These are phyloP conservation scores for Acrocera orbiculus DNA, from an alignment of 2,888 invertebrate species.

Conservation along the genomic window DNA sequence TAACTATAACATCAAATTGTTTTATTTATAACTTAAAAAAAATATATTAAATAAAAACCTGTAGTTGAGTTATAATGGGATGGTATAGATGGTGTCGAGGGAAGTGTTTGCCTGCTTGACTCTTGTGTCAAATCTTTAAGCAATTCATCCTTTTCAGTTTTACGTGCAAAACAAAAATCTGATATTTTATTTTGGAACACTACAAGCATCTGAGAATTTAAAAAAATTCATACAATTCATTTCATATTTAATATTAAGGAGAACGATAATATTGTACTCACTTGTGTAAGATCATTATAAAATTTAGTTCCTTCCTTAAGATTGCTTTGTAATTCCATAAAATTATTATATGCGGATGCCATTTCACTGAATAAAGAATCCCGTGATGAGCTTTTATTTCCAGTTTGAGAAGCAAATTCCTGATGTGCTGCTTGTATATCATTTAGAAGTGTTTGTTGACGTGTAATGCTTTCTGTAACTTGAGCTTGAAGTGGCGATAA, in stretches of 20 bases:
- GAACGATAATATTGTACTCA: conserved; percentile 18
- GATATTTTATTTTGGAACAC: conserved; percentile 94
- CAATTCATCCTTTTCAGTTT: conserved; percentile 97
- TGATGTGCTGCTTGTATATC: conserved; percentile 43
- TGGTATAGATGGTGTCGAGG: conserved; percentile 37
- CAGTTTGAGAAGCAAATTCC: conserved; percentile 37
- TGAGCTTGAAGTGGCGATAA: conserved; percentile 63
- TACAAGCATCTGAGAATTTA: conserved; percentile 54
- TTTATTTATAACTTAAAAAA: too few relatives aligned
- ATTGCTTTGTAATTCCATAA: conserved; percentile 76
- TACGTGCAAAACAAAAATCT: conserved; percentile 96
- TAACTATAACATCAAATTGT: too few relatives aligned
- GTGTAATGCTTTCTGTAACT: conserved; percentile 54
- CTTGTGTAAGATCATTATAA: conserved; percentile 80
- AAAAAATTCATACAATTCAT: background rate
- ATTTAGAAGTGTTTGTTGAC: conserved; percentile 49
- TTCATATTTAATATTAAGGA: too few relatives aligned
- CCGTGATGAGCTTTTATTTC: conserved; percentile 44
- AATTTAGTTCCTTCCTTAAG: conserved; percentile 93
- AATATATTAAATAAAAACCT: too few relatives aligned
- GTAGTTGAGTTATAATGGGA: conserved; percentile 35
- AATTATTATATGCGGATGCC: conserved; percentile 83
- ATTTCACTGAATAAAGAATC: conserved; percentile 70
- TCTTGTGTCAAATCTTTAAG: conserved; percentile 82
- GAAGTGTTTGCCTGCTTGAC: conserved; percentile 45